phyloP scores from a whole-genome alignment of 2,888 invertebrate genomes.

The Chromoteleia sp. region DNA sequence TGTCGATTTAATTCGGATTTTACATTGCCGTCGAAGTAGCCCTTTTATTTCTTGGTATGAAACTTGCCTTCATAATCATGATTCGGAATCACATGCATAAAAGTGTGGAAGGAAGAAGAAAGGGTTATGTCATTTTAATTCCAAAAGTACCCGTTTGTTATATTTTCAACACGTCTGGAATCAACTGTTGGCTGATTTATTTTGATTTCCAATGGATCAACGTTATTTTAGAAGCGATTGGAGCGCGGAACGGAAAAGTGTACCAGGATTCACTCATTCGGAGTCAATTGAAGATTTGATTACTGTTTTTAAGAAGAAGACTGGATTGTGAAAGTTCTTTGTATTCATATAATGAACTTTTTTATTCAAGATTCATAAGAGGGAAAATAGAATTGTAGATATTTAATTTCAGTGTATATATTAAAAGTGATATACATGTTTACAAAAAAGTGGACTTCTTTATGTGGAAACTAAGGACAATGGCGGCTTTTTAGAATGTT shows the following conservation, averaged over 20 bases:
- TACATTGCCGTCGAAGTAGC: slow-evolving; percentile 11
- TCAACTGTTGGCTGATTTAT: not conserved
- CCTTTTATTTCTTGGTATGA: slow-evolving; percentile 14
- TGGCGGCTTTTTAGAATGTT: slow-evolving; percentile 25
- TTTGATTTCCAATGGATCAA: not conserved
- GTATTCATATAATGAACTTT: slow-evolving; percentile 10
- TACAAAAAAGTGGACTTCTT: slow-evolving; percentile 13
- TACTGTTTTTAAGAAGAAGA: not conserved
- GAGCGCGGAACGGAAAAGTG: too few relatives aligned
- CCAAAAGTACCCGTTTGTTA: not conserved
- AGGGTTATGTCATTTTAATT: not conserved
- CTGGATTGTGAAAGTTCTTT: not conserved
- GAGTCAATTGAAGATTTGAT: not conserved
- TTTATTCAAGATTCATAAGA: not conserved
- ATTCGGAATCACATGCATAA: not conserved
- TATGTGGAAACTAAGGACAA: slow-evolving; percentile 30
- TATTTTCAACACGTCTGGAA: slow-evolving; percentile 1
- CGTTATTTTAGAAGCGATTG: not conserved
- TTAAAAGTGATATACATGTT: slow-evolving; percentile 11
- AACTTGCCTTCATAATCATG: not conserved
- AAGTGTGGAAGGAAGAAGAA: slow-evolving; percentile 7
- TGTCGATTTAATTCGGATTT: slow-evolving; percentile 18
- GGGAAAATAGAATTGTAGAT: slow-evolving; percentile 5
- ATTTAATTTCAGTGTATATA: slow-evolving; percentile 27
- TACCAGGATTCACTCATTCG: not conserved